Evolutionary conservation across 2,797 vertebrate genomes (phyloP).

Genomic region (Bradypodion ventrale): DNA sequence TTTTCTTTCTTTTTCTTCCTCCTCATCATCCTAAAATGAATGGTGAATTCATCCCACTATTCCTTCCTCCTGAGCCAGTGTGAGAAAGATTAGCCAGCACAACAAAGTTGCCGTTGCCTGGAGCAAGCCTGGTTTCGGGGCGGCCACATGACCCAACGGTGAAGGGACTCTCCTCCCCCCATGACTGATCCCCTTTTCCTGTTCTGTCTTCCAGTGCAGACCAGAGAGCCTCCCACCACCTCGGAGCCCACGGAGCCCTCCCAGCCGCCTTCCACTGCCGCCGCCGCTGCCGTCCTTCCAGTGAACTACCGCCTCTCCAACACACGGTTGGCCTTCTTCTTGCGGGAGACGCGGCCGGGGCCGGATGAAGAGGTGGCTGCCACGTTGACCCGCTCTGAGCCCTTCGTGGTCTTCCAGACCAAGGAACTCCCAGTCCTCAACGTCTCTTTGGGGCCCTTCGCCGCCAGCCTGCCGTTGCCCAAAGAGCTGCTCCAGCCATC

Average conservation of each 20-base stretch:
- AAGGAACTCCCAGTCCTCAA: slow-evolving; percentile 94
- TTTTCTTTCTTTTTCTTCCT: too few species aligned
- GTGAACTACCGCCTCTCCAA: slow-evolving; percentile 95
- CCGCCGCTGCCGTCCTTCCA: slow-evolving; percentile 81
- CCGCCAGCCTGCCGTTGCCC: slow-evolving; percentile 87
- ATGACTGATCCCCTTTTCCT: too few species aligned
- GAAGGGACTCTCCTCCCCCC: too few species aligned
- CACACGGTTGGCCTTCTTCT: slow-evolving; percentile 94
- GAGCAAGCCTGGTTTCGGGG: too few species aligned
- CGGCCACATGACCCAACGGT: too few species aligned
- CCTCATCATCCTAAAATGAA: too few species aligned
- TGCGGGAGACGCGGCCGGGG: slow-evolving; percentile 82
- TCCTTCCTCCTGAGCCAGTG: too few species aligned
- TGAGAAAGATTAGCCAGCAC: too few species aligned
- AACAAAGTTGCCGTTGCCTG: too few species aligned
- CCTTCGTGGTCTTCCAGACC: slow-evolving; percentile 97
- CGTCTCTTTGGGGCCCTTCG: slow-evolving; percentile 90
- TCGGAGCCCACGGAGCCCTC: slow-evolving; percentile 78
- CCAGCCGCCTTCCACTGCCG: slow-evolving; percentile 59
- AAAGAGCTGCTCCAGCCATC: slow-evolving; percentile 93
- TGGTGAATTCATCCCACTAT: too few species aligned
- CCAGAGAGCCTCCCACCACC: slow-evolving; percentile 84
- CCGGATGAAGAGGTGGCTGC: slow-evolving; percentile 74
- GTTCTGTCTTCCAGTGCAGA: slow-evolving; percentile 77
- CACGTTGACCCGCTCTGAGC: slow-evolving; percentile 88